Percentiles rank a stretch among this genome's conserved stretches.
phyloP scores from a whole-genome alignment of 2,888 invertebrate genomes.

The Euspilapteryx auroguttella region DNA sequence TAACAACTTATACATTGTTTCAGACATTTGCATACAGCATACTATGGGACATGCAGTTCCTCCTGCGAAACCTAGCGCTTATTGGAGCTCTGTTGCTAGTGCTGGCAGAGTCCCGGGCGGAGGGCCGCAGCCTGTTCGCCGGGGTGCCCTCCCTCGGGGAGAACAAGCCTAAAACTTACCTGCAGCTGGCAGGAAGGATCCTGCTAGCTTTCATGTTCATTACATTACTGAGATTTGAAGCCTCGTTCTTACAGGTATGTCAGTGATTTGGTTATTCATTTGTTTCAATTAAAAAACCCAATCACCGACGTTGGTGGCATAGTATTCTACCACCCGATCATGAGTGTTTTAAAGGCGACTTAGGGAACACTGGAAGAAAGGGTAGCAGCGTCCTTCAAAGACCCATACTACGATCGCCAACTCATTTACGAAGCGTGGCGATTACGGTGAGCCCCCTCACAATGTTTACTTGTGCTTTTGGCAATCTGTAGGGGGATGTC shows the following conservation, averaged over 20 bases:
- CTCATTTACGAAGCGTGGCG: no score
- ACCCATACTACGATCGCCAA: no score
- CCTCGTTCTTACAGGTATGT: conserved; percentile 81
- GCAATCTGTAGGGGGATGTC: no score
- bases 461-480: no score
- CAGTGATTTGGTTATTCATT: no score
- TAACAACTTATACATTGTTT: no score
- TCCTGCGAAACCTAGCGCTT: conserved; percentile 93
- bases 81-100: conserved; percentile 96
- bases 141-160: conserved; percentile 92
- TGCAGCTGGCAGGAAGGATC: conserved; percentile 94
- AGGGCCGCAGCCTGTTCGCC: conserved; percentile 93
- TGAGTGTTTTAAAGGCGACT: no score
- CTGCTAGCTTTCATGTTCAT: conserved; percentile 98
- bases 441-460: no score
- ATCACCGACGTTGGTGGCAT: not conserved
- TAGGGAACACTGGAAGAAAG: no score
- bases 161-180: conserved; percentile 94
- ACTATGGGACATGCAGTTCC: conserved; percentile 96
- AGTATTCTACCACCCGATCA: no score
- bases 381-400: no score
- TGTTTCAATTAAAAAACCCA: no score
- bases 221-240: conserved; percentile 91
- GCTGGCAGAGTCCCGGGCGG: conserved; percentile 92
- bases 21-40: conserved; percentile 95